Base-by-base conservation (phyloP, 2,888 invertebrate species). In the Calliscelio sp. region DNA sequence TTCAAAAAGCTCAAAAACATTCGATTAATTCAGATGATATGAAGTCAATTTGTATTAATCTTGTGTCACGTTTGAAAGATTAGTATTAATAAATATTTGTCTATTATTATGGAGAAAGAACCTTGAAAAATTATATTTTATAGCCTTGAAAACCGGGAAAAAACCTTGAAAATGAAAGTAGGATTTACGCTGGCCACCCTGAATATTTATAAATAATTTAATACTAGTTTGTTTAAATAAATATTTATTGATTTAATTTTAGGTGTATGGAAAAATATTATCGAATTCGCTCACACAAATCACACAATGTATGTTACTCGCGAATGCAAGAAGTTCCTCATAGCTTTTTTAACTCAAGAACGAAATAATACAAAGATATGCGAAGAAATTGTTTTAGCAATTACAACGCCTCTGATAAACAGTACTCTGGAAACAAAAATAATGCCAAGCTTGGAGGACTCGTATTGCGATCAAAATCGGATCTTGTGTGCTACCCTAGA, bases 271-370 rank as follows among this genome's bases (percentile, higher is more conserved):
- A 94, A 94, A 80, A 94, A 95, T 87, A 94, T 83, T 0, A 70
- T 96, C 28, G 92, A 96, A 3, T 94, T 95, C 63, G 95, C 95
- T 81, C 94, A 95, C 87, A 93, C 95, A 71, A 95, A 95, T 91
- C 95, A 95, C 81, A 97, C 97, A 0, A 93, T 97, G 46, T 97
- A 97, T 89, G 95, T 97, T 10, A 94, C 95, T 0, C 94, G 95
- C 44, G 95, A 96, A 90, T 95, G 95, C 7, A 95, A 95, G 71
- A 94, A 94, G 78, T 95, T 97, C 87, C 93, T 96, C 18, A 94
- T 90, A 65, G 81, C 86, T 5, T 81, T 93, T 24, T 85, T 93
- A 1, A 70, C 89, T 35, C 70, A 85, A 0, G 92, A 93, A 82
- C 87, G 88, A 28, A 85, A 85, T 2, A 90, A 93, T 57, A 51